Evolutionary conservation across 1,140 invertebrate genomes (phyloP), one percentile per base, ranked within the genome.

Genomic region (Calosoma granatense): DNA sequence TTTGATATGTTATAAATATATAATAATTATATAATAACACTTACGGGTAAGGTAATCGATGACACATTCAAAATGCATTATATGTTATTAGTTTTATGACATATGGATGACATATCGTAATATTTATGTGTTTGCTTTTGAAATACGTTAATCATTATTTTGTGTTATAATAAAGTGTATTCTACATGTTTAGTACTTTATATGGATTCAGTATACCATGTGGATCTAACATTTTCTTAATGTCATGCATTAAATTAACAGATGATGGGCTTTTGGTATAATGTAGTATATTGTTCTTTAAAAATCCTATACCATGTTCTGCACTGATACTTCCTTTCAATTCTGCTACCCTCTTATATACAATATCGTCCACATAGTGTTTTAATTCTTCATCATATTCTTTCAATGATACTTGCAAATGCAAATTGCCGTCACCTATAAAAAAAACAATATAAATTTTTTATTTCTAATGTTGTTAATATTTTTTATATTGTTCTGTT

Each of bases 181-280:
- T n/a, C n/a, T n/a, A n/a, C n/a, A n/a, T n/a, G n/a, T n/a, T n/a
- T 39, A 93, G 71, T 12, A 94, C 85, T 79, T 98, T 98, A 66
- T 98, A 98, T 0, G 95, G 95, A 74, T 98, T 98, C 1, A 98
- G 77, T 63, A 98, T 98, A 26, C 82, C 80, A 53, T 93, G 92
- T 0, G 95, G 94, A 76, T 98, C 96, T 77, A 97, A 85, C 1
- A 90, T 64, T 23, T 73, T 72, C 70, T 98, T 98, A 12, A 98
- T 68, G 20, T 85, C 71, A 23, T 81, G 81, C 94, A 97, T 98
- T 1, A 94, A 71, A 2, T 75, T 61, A 17, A 97, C 81, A 1
- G 89, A 84, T 21, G 82, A 77, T 12, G 75, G 54, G 47, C 83
- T 81, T 76, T 95, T 97, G 22, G 88, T 92, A 70, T 88, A 89